Base-by-base conservation (phyloP, 2,888 invertebrate species). In the Folsomia manolachei region DNA sequence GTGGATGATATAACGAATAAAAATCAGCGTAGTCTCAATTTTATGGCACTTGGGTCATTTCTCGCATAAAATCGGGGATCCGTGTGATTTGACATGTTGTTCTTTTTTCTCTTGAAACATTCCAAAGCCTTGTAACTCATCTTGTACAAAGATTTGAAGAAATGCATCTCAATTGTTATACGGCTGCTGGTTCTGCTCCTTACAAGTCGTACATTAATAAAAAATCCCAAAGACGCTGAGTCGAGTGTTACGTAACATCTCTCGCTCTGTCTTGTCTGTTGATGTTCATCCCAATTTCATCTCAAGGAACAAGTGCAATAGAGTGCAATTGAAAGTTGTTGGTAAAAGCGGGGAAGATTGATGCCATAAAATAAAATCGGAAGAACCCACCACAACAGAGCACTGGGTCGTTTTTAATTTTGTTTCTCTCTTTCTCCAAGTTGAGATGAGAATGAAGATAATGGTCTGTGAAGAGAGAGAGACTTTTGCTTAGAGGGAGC, bases 401-500 rank as follows among this genome's bases (percentile, higher is more conserved):
- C 56, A 56, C 4, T 56, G 18, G 18, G 56, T 56, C 56, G 21
- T 56, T 56, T 56, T 56, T 56, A 56, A 56, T 56, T 56, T 56
- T 56, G 56, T 56, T 39, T 39, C 39, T 39, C n/a, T n/a, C n/a
- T n/a, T n/a, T 56, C 56, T 56, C 11, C 56, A n/a, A 4, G 39
- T 39, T 4, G 39, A 39, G 39, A 21, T 56, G 39, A 39, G 39
- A 39, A 39, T 21, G 56, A 56, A 56, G 56, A 56, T 56, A 56
- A 56, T 56, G 56, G 56, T 56, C 56, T 56, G 56, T 56, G 56
- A 56, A 56, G 21, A 56, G 56, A 56, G 19, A 69, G 70, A 27
- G 70, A 71, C 53, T 51, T 23, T 24, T 53, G 52, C 27, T n/a
- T n/a, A 70, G 63, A 70, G 63, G 51, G 18, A 63, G 61, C 62